Evolutionary conservation across 2,113 vertebrate genomes (phyloP).

Genomic region (Gymnocephalus cernua): DNA sequence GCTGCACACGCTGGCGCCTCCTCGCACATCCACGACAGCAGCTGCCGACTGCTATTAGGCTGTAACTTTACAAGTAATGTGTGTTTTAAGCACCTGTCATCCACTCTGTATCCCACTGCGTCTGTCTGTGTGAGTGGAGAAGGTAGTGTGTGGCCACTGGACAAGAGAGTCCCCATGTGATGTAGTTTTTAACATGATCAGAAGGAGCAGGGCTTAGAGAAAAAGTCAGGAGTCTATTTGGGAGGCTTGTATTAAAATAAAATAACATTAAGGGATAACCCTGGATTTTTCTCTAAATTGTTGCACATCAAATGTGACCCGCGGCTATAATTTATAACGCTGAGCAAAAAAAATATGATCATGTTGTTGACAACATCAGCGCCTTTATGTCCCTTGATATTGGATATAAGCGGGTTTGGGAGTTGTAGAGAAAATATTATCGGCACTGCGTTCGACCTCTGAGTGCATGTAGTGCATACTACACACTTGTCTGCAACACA

Average conservation of each 20-base stretch:
- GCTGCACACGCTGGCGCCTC: slow-evolving; percentile 63
- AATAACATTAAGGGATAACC: slow-evolving; percentile 22
- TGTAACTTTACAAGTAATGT: slow-evolving; percentile 71
- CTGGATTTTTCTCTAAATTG: not conserved
- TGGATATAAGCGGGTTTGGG: not conserved
- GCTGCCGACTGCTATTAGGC: slow-evolving; percentile 67
- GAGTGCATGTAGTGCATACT: not conserved
- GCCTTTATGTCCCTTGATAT: slow-evolving; percentile 15
- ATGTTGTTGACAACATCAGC: slow-evolving; percentile 17
- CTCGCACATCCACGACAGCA: slow-evolving; percentile 53
- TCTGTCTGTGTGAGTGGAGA: slow-evolving; percentile 35
- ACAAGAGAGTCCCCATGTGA: slow-evolving; percentile 19
- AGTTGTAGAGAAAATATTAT: not conserved
- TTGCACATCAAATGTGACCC: slow-evolving; percentile 11
- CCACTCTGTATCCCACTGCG: slow-evolving; percentile 53
- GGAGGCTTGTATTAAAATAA: slow-evolving; percentile 20
- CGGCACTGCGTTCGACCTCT: not conserved
- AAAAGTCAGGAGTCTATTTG: not conserved
- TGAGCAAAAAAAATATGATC: not conserved
- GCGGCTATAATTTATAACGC: slow-evolving; percentile 11
- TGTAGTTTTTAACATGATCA: slow-evolving; percentile 27
- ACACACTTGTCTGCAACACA: not conserved
- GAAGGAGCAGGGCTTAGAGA: slow-evolving; percentile 1
- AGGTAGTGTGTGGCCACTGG: slow-evolving; percentile 6
- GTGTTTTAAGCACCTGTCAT: slow-evolving; percentile 74